Base-by-base conservation (phyloP, 1,140 invertebrate genomes). In the Amphibalanus amphitrite region DNA sequence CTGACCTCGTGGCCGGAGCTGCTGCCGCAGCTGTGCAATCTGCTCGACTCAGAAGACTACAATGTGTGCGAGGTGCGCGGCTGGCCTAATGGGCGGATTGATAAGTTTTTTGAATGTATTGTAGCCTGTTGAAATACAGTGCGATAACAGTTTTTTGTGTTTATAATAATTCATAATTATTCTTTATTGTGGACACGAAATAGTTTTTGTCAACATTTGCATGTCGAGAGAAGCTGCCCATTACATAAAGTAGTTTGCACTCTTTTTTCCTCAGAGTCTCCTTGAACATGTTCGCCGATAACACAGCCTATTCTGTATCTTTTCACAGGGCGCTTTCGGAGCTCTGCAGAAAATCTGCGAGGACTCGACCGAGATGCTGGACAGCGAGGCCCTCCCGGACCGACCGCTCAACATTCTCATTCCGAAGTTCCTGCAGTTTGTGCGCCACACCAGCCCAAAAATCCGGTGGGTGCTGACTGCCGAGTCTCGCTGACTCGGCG, bases 321-420 rank as follows among this genome's bases (percentile, higher is more conserved):
- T 73, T 67, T 74, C 71, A 74, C 77, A 92, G 86, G 97, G 64
- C 3, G 64, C 26, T 65, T 97, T 99, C 83, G 95, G 96, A 77
- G 94, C 97, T 6, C 80, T 99, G 71, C 95, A 98, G 80, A 99
- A 99, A 82, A 98, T 99, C 30, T 99, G 96, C 83, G 97, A 99
- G 84, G 97, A 99, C 82, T 97, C 93, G 26, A 88, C 93, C 0
- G 96, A 99, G 77, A 82, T 90, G 71, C 82, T 99, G 69, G 26
- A 65, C 26, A 65, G 23, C 23, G 94, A 98, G 80, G 88, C 88
- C 30, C 81, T 91, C n/a, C 69, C 73, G 0, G 92, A 93, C 79
- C 83, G 91, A 76, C 96, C 96, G 3, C 81, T 99, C 8, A 94
- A 98, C 82, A 85, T 97, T 77, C 85, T 99, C 71, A 96, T 99